These are phyloP conservation scores for Mya arenaria DNA, from an alignment of 1,140 invertebrate genomes.

Conservation along the genomic window DNA sequence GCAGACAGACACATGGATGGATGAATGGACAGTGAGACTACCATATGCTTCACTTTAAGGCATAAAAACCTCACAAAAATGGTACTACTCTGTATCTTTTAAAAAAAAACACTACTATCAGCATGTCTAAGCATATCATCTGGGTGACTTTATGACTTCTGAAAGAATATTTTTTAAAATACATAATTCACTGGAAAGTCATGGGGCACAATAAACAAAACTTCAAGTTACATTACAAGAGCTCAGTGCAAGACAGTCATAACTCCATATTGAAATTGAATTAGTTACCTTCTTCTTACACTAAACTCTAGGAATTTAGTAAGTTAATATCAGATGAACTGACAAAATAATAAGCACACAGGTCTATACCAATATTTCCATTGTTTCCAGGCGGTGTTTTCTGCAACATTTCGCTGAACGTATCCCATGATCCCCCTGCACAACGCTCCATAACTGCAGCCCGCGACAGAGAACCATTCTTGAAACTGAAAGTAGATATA, in stretches of 20 bases:
- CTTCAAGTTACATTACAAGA: too few species aligned
- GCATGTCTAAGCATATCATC: neutral
- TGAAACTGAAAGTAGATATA: conserved; percentile 91
- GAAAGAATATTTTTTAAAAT: too few species aligned
- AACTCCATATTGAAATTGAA: too few species aligned
- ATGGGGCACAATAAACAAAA: too few species aligned
- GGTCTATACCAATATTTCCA: conserved; percentile 92
- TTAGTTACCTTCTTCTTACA: too few species aligned
- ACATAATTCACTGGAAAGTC: too few species aligned
- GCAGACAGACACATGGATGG: too few species aligned
- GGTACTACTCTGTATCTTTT: neutral
- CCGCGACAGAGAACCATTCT: conserved; percentile 95
- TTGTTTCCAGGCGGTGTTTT: conserved; percentile 94
- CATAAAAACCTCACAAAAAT: neutral
- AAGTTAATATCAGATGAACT: too few species aligned
- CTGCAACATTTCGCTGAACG: conserved; percentile 91
- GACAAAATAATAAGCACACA: conserved; percentile 3
- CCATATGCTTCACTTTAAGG: too few species aligned
- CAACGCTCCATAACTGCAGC: conserved; percentile 90
- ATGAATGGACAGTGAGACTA: too few species aligned
- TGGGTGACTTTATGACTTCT: neutral
- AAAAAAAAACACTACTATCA: neutral
- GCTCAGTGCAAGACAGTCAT: too few species aligned
- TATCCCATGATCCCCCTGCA: conserved; percentile 89
- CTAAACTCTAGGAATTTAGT: too few species aligned